phyloP scores from a whole-genome alignment of 2,797 vertebrate species.

The Cyclopterus lumpus region DNA sequence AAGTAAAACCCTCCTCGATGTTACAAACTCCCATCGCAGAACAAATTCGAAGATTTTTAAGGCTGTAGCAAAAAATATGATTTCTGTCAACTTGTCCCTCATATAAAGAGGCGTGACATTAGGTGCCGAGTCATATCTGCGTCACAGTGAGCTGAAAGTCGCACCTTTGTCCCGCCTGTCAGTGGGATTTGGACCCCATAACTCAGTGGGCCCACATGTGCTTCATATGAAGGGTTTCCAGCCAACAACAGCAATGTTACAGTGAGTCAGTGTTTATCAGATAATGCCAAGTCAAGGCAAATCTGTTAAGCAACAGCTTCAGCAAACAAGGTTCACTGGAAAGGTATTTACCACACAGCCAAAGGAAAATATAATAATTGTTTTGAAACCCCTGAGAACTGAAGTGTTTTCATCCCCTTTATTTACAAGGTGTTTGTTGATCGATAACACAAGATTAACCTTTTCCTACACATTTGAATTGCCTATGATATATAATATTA shows the following conservation, averaged over 20 bases:
- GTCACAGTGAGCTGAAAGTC: slow-evolving; percentile 35
- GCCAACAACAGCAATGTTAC: slow-evolving; percentile 15
- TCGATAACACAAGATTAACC: neutral
- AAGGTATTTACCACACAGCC: neutral
- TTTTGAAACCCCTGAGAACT: neutral
- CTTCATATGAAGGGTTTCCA: neutral
- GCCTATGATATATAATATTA: too few species aligned
- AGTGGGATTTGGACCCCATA: slow-evolving; percentile 35
- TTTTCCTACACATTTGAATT: neutral
- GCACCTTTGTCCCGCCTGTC: slow-evolving; percentile 43
- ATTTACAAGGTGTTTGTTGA: neutral
- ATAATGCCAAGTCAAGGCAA: slow-evolving; percentile 10
- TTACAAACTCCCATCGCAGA: slow-evolving; percentile 9
- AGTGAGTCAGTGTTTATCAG: slow-evolving; percentile 44
- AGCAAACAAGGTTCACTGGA: neutral
- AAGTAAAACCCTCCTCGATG: neutral
- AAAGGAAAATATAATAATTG: neutral
- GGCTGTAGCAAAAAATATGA: slow-evolving; percentile 20
- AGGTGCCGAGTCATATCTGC: slow-evolving; percentile 43
- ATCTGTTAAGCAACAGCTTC: slow-evolving; percentile 3
- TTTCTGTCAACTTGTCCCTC: slow-evolving; percentile 17
- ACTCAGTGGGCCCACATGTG: slow-evolving; percentile 21
- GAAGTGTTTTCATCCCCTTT: neutral
- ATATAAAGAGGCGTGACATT: slow-evolving; percentile 33
- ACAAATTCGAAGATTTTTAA: slow-evolving; percentile 21